Conservation (phyloP, 2,888 invertebrate genomes). For the Drosophila monieri region DNA sequence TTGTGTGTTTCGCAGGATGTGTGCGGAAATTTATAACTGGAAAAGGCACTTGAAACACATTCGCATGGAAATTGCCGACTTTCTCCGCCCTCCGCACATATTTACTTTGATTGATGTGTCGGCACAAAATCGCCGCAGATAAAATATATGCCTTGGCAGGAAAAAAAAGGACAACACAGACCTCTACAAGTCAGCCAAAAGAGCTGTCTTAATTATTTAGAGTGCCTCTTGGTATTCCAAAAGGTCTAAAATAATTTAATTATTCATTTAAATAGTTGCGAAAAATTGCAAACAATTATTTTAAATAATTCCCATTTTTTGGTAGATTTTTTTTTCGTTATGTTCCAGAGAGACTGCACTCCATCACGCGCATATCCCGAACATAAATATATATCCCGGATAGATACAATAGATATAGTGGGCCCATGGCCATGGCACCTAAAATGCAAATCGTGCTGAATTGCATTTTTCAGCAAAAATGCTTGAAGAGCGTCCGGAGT, state of each 20-base stretch:
- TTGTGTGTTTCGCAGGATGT: conserved; percentile 28
- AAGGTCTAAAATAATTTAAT: no score
- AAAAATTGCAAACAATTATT: no score
- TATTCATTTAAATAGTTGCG: no score
- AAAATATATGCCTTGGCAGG: conserved; percentile 60
- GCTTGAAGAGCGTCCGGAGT: conserved; percentile 15
- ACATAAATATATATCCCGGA: conserved; percentile 2
- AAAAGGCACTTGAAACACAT: conserved; percentile 78
- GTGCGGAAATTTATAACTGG: conserved; percentile 73
- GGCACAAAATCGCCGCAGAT: conserved; percentile 70
- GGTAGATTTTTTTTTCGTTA: not conserved
- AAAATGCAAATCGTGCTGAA: conserved; percentile 76
- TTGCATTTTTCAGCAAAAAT: conserved; percentile 67
- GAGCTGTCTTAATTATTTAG: conserved; percentile 36
- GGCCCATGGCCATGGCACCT: conserved; percentile 22
- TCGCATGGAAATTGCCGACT: conserved; percentile 68
- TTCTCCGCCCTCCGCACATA: conserved; percentile 48
- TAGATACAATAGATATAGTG: conserved; percentile 16
- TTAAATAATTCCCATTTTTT: not conserved
- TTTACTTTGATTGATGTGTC: conserved; percentile 76
- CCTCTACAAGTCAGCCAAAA: conserved; percentile 4
- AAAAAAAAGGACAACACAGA: not conserved
- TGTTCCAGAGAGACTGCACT: conserved; percentile 1
- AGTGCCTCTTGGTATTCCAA: not conserved
- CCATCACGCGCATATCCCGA: conserved; percentile 12